Conservation (phyloP, 2,888 invertebrate species). For the Eristalis intricaria region DNA sequence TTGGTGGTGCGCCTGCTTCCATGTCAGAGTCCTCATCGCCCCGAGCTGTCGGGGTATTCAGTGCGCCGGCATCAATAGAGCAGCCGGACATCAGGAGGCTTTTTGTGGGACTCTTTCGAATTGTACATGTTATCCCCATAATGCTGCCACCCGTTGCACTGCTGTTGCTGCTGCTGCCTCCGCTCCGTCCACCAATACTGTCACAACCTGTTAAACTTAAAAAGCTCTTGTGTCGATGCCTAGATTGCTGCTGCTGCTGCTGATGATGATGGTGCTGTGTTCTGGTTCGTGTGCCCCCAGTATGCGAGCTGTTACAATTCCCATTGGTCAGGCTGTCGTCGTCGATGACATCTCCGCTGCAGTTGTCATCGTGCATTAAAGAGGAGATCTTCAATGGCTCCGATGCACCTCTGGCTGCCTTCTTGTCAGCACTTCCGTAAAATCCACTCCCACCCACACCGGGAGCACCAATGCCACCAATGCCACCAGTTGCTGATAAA, state of each 20-base stretch:
- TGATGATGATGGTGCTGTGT: conserved; percentile 46
- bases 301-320: conserved; percentile 39
- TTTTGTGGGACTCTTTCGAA: conserved; percentile 66
- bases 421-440: not conserved
- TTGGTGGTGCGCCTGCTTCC: conserved; percentile 62
- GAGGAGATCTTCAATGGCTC: conserved; percentile 56
- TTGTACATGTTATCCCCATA: conserved; percentile 67
- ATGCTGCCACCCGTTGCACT: conserved; percentile 64
- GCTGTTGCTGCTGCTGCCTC: conserved; percentile 61
- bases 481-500: conserved; percentile 73
- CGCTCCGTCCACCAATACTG: conserved; percentile 67
- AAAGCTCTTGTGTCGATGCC: conserved; percentile 77
- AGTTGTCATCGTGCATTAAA: conserved; percentile 59
- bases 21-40: conserved; percentile 66
- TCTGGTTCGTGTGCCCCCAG: conserved; percentile 30
- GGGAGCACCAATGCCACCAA: conserved; percentile 38
- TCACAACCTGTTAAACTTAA: conserved; percentile 64
- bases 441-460: not conserved
- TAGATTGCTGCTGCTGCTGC: conserved; percentile 69
- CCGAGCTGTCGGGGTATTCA: conserved; percentile 46
- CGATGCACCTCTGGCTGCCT: not conserved
- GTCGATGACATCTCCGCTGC: conserved; percentile 46
- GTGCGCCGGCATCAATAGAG: conserved; percentile 52
- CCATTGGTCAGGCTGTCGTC: conserved; percentile 57
- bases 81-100: conserved; percentile 67